phyloP scores from a whole-genome alignment of 2,888 invertebrate species.

The Caenorhabditis plicata region DNA sequence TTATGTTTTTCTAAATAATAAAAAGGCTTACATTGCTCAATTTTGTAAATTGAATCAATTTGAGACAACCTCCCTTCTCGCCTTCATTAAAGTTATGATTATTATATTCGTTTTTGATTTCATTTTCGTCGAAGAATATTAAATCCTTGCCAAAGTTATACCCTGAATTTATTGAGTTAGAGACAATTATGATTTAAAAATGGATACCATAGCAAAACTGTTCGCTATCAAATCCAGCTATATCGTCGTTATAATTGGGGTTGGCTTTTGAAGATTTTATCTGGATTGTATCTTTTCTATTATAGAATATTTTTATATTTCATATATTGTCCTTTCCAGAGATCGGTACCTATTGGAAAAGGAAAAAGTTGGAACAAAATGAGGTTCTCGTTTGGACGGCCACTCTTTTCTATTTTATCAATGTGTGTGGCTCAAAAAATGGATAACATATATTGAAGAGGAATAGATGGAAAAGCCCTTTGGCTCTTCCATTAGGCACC shows the following conservation, averaged over 20 bases:
- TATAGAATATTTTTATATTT: too few relatives aligned
- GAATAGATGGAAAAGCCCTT: too few relatives aligned
- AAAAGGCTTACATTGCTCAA: constrained; percentile 20
- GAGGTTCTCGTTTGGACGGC: neutral
- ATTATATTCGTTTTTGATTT: constrained; percentile 25
- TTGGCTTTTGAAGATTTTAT: too few relatives aligned
- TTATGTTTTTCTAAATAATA: neutral
- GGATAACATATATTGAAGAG: too few relatives aligned
- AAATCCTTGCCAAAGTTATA: constrained; percentile 25
- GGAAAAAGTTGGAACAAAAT: too few relatives aligned
- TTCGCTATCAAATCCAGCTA: too few relatives aligned
- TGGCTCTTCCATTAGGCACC: too few relatives aligned
- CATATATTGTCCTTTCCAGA: too few relatives aligned
- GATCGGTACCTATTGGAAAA: too few relatives aligned
- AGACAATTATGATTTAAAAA: too few relatives aligned
- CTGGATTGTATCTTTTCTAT: too few relatives aligned
- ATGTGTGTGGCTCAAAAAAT: neutral
- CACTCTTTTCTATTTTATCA: neutral
- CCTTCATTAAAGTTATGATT: constrained; percentile 44
- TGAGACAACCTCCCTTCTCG: constrained; percentile 37
- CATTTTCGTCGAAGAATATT: constrained; percentile 26
- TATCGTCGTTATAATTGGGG: neutral
- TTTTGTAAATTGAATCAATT: constrained; percentile 40
- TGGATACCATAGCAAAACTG: neutral
- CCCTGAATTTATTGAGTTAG: constrained; percentile 10